Conservation (phyloP, 2,888 invertebrate species). For the Plagodis dolabraria region DNA sequence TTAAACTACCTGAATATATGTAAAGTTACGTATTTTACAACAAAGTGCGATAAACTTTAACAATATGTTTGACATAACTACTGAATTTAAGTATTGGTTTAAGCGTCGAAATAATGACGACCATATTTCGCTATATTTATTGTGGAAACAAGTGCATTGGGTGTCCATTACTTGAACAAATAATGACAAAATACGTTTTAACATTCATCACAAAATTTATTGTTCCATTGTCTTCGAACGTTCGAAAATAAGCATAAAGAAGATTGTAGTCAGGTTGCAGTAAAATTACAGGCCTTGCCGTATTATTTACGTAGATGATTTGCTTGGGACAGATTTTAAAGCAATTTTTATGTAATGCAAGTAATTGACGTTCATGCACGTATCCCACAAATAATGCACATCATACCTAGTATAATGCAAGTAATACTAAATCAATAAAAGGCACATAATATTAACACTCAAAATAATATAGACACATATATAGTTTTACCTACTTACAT, state of each 20-base stretch:
- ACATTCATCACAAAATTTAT: constrained; percentile 28
- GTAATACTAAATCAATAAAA: no score
- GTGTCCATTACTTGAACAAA: constrained; percentile 25
- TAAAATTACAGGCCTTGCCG: constrained; percentile 30
- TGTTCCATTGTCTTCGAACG: constrained; percentile 31
- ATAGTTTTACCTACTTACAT: no score
- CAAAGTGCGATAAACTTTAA: constrained; percentile 4
- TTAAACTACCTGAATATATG: no score
- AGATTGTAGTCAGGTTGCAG: constrained; percentile 22
- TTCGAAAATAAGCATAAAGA: constrained; percentile 30
- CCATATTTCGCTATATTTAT: constrained; percentile 20
- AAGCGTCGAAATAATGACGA: constrained; percentile 9
- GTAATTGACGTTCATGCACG: constrained; percentile 43
- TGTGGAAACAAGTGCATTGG: constrained; percentile 7
- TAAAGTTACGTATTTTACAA: neutral
- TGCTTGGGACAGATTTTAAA: constrained; percentile 41
- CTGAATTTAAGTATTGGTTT: constrained; percentile 14
- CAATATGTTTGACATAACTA: constrained; percentile 15
- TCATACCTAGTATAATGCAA: neutral
- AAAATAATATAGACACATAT: no score
- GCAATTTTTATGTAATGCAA: constrained; percentile 47
- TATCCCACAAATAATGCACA: neutral
- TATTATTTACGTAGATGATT: constrained; percentile 41
- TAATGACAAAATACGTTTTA: constrained; percentile 24
- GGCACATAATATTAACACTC: no score